phyloP scores from a whole-genome alignment of 2,797 vertebrate genomes.

The Hippopotamyrus pictus region DNA sequence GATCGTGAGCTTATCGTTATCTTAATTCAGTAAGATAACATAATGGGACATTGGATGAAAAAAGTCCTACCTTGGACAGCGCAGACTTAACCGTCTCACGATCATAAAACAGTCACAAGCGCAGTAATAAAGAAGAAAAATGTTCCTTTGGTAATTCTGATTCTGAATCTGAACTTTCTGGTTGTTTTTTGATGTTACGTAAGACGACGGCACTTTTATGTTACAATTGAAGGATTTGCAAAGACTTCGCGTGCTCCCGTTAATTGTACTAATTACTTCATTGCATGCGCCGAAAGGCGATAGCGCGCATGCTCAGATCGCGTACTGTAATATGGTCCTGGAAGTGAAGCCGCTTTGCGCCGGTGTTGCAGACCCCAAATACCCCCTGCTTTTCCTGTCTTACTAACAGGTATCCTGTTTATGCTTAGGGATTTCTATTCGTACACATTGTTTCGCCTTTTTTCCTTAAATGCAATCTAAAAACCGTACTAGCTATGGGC shows the following conservation, averaged over 20 bases:
- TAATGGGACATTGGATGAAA: slow-evolving; percentile 5
- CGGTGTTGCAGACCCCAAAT: neutral
- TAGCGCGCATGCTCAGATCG: slow-evolving; percentile 38
- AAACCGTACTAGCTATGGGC: neutral
- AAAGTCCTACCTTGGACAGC: slow-evolving; percentile 51
- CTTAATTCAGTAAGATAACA: neutral
- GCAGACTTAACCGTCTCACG: slow-evolving; percentile 38
- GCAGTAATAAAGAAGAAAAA: neutral
- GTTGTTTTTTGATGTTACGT: neutral
- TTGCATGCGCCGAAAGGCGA: neutral
- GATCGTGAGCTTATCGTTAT: neutral
- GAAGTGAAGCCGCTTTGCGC: slow-evolving; percentile 19
- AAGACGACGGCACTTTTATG: neutral
- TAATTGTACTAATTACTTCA: slow-evolving; percentile 27
- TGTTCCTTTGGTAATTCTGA: neutral
- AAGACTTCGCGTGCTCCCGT: slow-evolving; percentile 16
- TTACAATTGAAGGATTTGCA: neutral
- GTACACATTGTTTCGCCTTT: slow-evolving; percentile 24
- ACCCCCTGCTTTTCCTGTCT: neutral
- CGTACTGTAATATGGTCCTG: slow-evolving; percentile 17
- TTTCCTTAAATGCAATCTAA: slow-evolving; percentile 27
- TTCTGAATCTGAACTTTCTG: neutral
- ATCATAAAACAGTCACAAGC: slow-evolving; percentile 26
- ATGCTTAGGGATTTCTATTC: neutral
- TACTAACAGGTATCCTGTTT: slow-evolving; percentile 38